Percentiles rank a stretch among this genome's conserved stretches.
Conservation (phyloP, 1,140 invertebrate genomes). For the Anastatus disparis region DNA sequence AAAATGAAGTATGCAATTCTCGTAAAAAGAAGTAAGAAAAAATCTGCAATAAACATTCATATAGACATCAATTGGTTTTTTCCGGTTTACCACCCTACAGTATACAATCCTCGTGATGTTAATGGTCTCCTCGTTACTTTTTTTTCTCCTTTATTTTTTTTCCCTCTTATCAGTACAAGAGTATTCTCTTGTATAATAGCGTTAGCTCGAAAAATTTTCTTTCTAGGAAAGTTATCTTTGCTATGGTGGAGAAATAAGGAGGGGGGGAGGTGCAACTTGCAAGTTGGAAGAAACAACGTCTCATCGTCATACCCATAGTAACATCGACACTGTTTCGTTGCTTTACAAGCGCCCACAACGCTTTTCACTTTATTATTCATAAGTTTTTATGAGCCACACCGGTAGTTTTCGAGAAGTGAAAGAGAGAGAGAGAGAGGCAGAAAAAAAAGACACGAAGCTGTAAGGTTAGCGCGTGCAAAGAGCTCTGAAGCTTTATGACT, state of each 20-base stretch:
- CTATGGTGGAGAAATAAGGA: not conserved
- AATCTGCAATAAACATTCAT: too few relatives aligned
- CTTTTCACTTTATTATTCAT: conserved; percentile 35
- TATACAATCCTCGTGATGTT: too few relatives aligned
- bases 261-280: too few relatives aligned
- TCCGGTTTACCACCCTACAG: too few relatives aligned
- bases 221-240: not conserved
- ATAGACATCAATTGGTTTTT: too few relatives aligned
- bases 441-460: not conserved
- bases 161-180: not conserved
- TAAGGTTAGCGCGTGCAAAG: not conserved
- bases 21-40: too few relatives aligned
- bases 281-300: too few relatives aligned
- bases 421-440: not conserved
- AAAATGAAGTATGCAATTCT: too few relatives aligned
- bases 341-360: conserved; percentile 13
- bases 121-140: too few relatives aligned
- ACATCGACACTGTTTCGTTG: not conserved
- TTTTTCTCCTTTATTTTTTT: not conserved
- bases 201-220: too few relatives aligned
- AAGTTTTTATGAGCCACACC: conserved; percentile 21
- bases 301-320: too few relatives aligned
- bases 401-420: conserved; percentile 14
- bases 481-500: conserved; percentile 8
- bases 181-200: too few relatives aligned